These are phyloP conservation scores for Sinocyclocheilus maitianheensis DNA, from an alignment of 2,113 vertebrate species.

Conservation along the genomic window DNA sequence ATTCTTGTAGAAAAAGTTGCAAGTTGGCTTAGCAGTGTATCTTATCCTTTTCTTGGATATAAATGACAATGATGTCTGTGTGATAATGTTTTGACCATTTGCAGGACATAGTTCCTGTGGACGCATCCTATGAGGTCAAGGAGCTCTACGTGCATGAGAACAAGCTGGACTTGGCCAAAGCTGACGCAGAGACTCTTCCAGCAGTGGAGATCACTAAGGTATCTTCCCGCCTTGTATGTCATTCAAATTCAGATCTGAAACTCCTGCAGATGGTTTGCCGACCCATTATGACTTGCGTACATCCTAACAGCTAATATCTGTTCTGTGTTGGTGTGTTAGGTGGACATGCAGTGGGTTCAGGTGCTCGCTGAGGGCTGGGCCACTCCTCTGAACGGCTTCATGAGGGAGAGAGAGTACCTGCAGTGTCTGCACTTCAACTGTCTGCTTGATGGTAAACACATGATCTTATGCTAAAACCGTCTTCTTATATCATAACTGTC, in stretches of 20 bases:
- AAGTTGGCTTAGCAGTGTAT: not conserved
- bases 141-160: slow-evolving; percentile 97
- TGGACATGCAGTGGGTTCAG: slow-evolving; percentile 99
- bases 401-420: slow-evolving; percentile 94
- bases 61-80: not conserved
- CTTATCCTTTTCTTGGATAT: not conserved
- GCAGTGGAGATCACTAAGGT: slow-evolving; percentile 92
- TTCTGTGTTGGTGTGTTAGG: slow-evolving; percentile 69
- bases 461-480: too few relatives aligned
- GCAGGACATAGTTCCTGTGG: slow-evolving; percentile 96
- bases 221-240: not conserved
- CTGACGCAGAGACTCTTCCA: slow-evolving; percentile 90
- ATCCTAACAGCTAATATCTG: slow-evolving; percentile 4
- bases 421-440: slow-evolving; percentile 99
- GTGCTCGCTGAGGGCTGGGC: slow-evolving; percentile 98
- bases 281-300: not conserved
- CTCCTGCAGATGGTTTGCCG: not conserved
- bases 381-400: slow-evolving; percentile 95
- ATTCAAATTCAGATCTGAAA: not conserved
- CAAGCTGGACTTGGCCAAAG: slow-evolving; percentile 93
- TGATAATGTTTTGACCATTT: slow-evolving; percentile 10
- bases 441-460: slow-evolving; percentile 77
- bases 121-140: slow-evolving; percentile 94
- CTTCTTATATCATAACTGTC: too few relatives aligned
- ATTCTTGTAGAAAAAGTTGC: not conserved